phyloP scores from a whole-genome alignment of 2,113 vertebrate genomes.

The Macroglossus sobrinus region DNA sequence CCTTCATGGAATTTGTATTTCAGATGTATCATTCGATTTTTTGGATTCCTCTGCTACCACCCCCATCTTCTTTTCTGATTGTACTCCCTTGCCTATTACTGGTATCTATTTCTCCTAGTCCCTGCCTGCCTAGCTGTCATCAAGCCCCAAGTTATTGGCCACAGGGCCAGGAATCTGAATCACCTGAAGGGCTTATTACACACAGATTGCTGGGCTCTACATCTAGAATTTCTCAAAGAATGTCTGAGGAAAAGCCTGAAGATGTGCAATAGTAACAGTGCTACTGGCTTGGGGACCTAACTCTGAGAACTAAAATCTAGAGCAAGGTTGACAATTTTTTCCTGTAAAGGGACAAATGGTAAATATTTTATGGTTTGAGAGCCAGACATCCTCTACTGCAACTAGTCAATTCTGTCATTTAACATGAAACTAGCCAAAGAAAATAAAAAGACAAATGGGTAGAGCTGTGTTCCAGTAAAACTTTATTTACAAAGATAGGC shows the following conservation, averaged over 20 bases:
- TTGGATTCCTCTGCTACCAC: neutral
- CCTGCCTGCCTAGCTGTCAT: neutral
- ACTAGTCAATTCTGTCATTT: neutral
- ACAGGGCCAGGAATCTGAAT: neutral
- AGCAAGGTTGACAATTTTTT: neutral
- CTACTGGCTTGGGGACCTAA: neutral
- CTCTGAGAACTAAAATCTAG: neutral
- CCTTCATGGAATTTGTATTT: neutral
- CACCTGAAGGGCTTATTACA: neutral
- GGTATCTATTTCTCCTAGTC: neutral
- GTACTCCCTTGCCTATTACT: neutral
- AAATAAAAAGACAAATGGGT: neutral
- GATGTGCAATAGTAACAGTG: too few relatives aligned
- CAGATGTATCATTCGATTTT: neutral
- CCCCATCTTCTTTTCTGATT: neutral
- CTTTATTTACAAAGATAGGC: neutral
- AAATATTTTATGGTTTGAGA: neutral
- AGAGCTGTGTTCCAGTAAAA: neutral
- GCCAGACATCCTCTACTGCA: neutral
- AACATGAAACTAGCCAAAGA: neutral
- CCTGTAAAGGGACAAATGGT: neutral
- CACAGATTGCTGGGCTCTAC: neutral
- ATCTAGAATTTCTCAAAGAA: neutral
- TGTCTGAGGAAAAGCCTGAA: neutral
- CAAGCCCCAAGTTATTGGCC: neutral